Conservation (phyloP, 2,113 vertebrate genomes). For the Lucifuga dentata region DNA sequence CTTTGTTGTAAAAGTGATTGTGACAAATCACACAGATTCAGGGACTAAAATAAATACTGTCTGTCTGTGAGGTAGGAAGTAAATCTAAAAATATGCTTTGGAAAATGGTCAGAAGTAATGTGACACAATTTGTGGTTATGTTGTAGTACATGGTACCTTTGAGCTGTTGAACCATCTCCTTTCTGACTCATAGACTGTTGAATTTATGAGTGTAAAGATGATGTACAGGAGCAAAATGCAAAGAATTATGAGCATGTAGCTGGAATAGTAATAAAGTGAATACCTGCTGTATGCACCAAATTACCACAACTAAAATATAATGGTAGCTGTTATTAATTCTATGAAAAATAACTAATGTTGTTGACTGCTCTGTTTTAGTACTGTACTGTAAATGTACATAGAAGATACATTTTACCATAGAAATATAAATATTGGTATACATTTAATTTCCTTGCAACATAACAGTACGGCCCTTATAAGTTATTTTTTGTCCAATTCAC, state of each 20-base stretch:
- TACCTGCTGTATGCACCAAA: background rate
- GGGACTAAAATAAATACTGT: background rate
- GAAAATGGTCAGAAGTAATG: conserved; percentile 1
- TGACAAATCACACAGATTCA: too few relatives aligned
- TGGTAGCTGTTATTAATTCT: background rate
- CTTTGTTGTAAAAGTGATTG: too few relatives aligned
- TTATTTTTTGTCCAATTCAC: conserved; percentile 1
- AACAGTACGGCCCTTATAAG: too few relatives aligned
- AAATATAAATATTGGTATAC: background rate
- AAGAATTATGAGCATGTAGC: conserved; percentile 32
- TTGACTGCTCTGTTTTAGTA: background rate
- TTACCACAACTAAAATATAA: background rate
- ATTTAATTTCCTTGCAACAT: background rate
- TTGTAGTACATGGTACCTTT: conserved; percentile 37
- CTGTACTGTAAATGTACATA: background rate
- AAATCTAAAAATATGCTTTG: conserved; percentile 7
- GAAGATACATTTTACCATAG: background rate
- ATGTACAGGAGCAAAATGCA: conserved; percentile 27
- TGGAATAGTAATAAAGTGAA: conserved; percentile 24
- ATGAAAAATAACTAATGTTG: background rate
- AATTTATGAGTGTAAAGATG: conserved; percentile 49
- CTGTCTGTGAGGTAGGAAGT: conserved; percentile 5
- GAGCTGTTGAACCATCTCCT: conserved; percentile 13
- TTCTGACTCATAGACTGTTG: conserved; percentile 44
- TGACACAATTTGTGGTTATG: conserved; percentile 2